Evolutionary conservation across 2,888 invertebrate species (phyloP), one percentile per base, ranked within the genome.

Genomic region (Drosophila prolongata): DNA sequence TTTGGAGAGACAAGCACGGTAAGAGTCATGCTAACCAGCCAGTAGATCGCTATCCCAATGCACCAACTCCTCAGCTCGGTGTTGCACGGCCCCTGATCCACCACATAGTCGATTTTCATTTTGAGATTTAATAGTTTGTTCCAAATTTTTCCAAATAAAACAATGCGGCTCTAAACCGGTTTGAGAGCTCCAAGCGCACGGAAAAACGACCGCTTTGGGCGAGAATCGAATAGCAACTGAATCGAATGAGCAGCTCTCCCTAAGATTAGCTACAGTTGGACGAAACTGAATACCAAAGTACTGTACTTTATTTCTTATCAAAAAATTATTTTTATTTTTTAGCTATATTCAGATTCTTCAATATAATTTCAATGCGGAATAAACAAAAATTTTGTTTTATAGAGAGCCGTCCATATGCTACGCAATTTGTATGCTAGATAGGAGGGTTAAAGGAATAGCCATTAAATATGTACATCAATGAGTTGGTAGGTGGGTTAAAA

Each of bases 51-150:
- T 34, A 89, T 90, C 56, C 75, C 76, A 4, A 81, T 43, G 54
- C 90, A 90, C 73, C 89, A 86, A 64, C 75, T 76, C 30, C 89
- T 75, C 34, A 89, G 62, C 16, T 79, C 80, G 35, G 77, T 56
- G 13, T 80, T 62, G 67, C 79, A 89, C 5, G 87, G 78, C n/a
- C 87, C 89, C 42, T 75, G 72, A 38, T 90, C 89, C 16, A 89
- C 87, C 42, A 68, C 71, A n/a, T 84, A 72, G 27, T 87, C 69
- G 52, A 90, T 46, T 77, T 84, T 81, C 87, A 86, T 89, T 55
- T 75, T 79, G 6, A 14, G 46, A 57, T n/a, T 16, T 11, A 11
- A 1, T 6, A 14, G 16, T 16, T 35, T 16, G 42, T 16, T 54
- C 27, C 19, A 11, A 14, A 19, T 49, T 47, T 68, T 42, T 30